Conservation (phyloP, 2,888 invertebrate species). For the Athalia rosae region DNA sequence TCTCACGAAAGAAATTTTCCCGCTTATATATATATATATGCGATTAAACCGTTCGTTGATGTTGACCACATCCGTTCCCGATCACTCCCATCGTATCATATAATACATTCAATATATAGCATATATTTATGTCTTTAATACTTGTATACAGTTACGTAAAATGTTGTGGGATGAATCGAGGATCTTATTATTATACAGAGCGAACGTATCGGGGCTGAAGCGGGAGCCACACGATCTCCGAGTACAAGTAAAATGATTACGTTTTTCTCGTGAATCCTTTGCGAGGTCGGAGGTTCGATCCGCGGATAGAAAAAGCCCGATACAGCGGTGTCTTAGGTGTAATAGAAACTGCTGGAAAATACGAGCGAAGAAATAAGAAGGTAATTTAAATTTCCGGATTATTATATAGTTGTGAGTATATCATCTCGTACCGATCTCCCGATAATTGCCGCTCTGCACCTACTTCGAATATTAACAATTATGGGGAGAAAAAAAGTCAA, state of each 20-base stretch:
- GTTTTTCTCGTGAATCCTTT: slow-evolving; percentile 28
- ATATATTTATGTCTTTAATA: slow-evolving; percentile 25
- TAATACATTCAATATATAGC: background rate
- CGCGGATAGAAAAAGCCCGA: background rate
- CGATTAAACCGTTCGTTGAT: slow-evolving; percentile 62
- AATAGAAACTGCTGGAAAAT: background rate
- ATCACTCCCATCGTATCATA: background rate
- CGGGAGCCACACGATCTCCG: background rate
- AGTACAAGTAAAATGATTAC: background rate
- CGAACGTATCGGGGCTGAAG: background rate
- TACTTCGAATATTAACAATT: too few species aligned
- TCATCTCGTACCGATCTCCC: background rate
- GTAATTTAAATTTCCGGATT: background rate
- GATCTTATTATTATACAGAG: slow-evolving; percentile 25
- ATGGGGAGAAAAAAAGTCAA: too few species aligned
- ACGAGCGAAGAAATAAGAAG: background rate
- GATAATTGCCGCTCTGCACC: background rate
- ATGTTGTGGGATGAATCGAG: slow-evolving; percentile 19
- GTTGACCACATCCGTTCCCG: slow-evolving; percentile 70
- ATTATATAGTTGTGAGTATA: background rate
- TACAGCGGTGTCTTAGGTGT: background rate
- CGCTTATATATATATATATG: too few species aligned
- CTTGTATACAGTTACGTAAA: too few species aligned
- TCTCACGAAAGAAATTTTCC: slow-evolving; percentile 73
- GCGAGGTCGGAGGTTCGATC: slow-evolving; percentile 31